phyloP scores from a whole-genome alignment of 2,797 vertebrate genomes.

The Leuciscus waleckii region DNA sequence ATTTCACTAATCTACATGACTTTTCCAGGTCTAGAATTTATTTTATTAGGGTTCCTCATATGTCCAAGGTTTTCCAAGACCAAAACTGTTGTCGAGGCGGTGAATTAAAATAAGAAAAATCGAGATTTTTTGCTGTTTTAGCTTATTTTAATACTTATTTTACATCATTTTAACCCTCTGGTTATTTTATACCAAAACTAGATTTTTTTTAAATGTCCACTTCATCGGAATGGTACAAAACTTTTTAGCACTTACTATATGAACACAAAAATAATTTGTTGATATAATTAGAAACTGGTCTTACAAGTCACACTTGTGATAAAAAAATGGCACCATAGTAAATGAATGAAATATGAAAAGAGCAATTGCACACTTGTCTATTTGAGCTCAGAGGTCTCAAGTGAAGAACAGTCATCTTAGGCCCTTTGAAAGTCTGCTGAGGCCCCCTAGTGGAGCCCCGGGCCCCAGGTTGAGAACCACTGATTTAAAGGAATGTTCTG shows the following conservation, averaged over 20 bases:
- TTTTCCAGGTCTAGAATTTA: neutral
- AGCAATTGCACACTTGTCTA: neutral
- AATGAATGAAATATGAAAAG: neutral
- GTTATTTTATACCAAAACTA: neutral
- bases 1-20: neutral
- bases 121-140: neutral
- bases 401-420: neutral
- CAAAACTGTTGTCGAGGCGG: neutral
- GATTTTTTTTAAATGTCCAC: neutral
- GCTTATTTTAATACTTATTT: neutral
- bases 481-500: constrained; percentile 2
- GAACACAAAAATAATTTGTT: neutral
- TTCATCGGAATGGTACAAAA: neutral
- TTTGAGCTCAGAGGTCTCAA: neutral
- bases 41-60: neutral
- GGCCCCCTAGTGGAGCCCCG: neutral
- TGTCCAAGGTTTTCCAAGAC: neutral
- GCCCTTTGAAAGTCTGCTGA: neutral
- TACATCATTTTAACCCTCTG: neutral
- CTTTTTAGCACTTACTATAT: neutral
- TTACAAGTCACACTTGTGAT: neutral
- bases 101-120: neutral
- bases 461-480: neutral
- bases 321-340: neutral
- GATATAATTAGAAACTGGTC: neutral